Conservation (phyloP, 2,888 invertebrate species). For the Alitta virens region DNA sequence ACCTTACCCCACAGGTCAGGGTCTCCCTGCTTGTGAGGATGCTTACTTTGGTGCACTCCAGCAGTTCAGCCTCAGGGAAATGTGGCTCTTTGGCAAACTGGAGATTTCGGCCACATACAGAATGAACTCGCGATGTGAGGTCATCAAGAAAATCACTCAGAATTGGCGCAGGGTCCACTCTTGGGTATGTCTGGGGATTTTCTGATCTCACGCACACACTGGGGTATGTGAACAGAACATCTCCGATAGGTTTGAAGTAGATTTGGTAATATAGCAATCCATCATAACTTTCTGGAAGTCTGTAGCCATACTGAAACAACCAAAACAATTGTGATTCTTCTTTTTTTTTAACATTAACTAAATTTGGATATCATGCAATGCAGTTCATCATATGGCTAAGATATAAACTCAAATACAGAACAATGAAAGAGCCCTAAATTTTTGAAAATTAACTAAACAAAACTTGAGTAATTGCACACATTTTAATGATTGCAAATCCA, state of each 20-base stretch:
- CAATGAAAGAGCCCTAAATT: too few relatives aligned
- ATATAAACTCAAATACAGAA: too few relatives aligned
- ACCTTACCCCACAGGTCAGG: too few relatives aligned
- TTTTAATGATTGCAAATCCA: too few relatives aligned
- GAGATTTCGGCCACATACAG: slow-evolving; percentile 32
- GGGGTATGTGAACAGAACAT: slow-evolving; percentile 51
- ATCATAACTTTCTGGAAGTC: slow-evolving; percentile 50
- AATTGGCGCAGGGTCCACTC: slow-evolving; percentile 43
- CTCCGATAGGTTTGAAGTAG: slow-evolving; percentile 43
- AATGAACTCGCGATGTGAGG: slow-evolving; percentile 38
- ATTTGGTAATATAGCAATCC: slow-evolving; percentile 46
- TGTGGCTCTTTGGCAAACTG: neutral
- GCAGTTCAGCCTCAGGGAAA: neutral
- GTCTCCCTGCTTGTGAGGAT: neutral
- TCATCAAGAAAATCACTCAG: slow-evolving; percentile 41
- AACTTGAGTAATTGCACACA: too few relatives aligned
- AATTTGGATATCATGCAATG: too few relatives aligned
- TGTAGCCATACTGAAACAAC: slow-evolving; percentile 53
- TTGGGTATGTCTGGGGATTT: slow-evolving; percentile 34
- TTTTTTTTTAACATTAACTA: too few relatives aligned
- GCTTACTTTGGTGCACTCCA: neutral
- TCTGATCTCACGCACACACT: slow-evolving; percentile 40
- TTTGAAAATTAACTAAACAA: too few relatives aligned
- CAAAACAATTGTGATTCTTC: too few relatives aligned
- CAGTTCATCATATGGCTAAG: too few relatives aligned